Conservation (phyloP, 35 echinoderm and acorn worm species). For the Apostichopus japonicus region DNA sequence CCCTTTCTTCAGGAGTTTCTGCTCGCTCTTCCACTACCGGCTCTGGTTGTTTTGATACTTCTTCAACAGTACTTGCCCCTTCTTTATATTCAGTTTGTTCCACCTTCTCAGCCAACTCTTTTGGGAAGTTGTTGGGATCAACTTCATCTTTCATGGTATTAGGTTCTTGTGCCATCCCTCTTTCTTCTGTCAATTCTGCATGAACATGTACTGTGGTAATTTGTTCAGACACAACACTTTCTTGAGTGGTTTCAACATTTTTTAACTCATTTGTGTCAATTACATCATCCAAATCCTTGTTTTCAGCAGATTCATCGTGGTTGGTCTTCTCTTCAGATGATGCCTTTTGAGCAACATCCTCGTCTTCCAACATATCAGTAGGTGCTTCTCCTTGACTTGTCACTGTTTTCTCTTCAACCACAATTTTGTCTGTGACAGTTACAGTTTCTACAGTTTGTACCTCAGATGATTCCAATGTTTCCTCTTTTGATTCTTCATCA, state of each 20-base stretch:
- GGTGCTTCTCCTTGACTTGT: not conserved
- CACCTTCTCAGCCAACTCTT: not conserved
- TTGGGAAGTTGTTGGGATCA: not conserved
- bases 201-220: not conserved
- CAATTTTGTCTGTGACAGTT: slow-evolving; percentile 6
- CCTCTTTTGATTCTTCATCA: not conserved
- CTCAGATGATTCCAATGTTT: not conserved
- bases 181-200: not conserved
- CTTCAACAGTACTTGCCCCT: not conserved
- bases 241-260: not conserved
- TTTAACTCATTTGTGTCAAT: not conserved
- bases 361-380: not conserved
- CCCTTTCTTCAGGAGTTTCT: not conserved
- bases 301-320: not conserved
- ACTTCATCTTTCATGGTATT: not conserved
- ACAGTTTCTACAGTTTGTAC: slow-evolving; percentile 17
- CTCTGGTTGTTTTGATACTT: not conserved
- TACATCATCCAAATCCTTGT: not conserved
- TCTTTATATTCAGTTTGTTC: too few relatives aligned
- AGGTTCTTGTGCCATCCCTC: not conserved
- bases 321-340: not conserved
- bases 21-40: not conserved
- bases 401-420: slow-evolving; percentile 11
- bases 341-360: not conserved
- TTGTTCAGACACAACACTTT: slow-evolving; percentile 2